Conservation (phyloP, 2,888 invertebrate species). For the Machimus atricapillus region DNA sequence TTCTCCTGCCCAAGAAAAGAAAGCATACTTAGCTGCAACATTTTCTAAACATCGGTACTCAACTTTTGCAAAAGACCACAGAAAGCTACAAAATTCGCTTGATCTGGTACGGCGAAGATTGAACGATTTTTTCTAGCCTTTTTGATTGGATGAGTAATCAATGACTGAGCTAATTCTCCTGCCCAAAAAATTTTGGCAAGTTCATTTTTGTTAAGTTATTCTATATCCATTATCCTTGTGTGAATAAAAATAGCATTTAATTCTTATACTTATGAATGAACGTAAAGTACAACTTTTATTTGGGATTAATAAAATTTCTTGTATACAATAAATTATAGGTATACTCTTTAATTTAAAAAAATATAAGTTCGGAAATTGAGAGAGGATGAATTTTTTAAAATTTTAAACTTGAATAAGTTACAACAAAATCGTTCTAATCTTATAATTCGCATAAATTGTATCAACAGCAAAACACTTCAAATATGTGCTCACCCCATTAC, state of each 20-base stretch:
- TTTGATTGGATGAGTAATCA: not conserved
- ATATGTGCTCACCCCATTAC: not conserved
- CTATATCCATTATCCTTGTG: too few relatives aligned
- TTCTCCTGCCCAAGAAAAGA: conserved; percentile 9
- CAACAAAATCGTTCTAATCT: not conserved
- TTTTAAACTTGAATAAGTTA: not conserved
- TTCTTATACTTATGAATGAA: too few relatives aligned
- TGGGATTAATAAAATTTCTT: too few relatives aligned
- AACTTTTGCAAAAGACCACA: not conserved
- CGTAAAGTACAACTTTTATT: too few relatives aligned
- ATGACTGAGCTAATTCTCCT: not conserved
- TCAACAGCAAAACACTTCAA: not conserved
- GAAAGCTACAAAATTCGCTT: not conserved
- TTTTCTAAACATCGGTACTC: not conserved
- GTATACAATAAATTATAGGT: too few relatives aligned
- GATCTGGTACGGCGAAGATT: not conserved
- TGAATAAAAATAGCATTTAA: too few relatives aligned
- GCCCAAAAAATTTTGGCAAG: not conserved
- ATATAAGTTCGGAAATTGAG: not conserved
- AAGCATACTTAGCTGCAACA: not conserved
- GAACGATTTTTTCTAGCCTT: not conserved
- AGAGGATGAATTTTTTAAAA: not conserved
- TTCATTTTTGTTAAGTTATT: not conserved
- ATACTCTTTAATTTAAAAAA: too few relatives aligned
- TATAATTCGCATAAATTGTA: not conserved